Conservation (phyloP, 2,888 invertebrate genomes). For the Apodemia hepburni region DNA sequence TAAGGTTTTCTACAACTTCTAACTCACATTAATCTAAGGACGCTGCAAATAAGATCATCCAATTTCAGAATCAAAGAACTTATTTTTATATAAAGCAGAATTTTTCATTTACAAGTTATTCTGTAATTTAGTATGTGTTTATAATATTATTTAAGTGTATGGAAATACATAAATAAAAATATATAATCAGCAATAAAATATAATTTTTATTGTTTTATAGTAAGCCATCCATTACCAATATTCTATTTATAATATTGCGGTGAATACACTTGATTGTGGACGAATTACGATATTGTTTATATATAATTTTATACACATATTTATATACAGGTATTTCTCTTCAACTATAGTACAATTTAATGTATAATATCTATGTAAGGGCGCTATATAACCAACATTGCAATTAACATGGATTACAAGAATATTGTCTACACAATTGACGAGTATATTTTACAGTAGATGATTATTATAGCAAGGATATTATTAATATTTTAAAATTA, state of each 20-base stretch:
- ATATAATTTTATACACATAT: conserved; percentile 35
- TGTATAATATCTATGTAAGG: conserved; percentile 10
- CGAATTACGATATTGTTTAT: conserved; percentile 58
- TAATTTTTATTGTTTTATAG: too few relatives aligned
- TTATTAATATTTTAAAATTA: not conserved
- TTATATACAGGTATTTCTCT: conserved; percentile 32
- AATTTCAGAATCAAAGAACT: too few relatives aligned
- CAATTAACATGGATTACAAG: not conserved
- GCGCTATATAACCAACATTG: conserved; percentile 8
- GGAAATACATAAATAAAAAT: too few relatives aligned
- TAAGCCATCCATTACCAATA: conserved; percentile 23
- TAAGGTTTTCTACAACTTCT: too few relatives aligned
- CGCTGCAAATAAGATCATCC: too few relatives aligned
- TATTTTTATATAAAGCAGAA: too few relatives aligned
- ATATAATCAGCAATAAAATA: too few relatives aligned
- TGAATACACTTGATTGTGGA: conserved; percentile 56
- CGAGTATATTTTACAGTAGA: conserved; percentile 31
- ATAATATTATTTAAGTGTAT: too few relatives aligned
- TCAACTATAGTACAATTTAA: conserved; percentile 21
- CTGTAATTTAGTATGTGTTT: too few relatives aligned
- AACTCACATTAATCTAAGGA: too few relatives aligned
- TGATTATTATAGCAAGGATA: conserved; percentile 18
- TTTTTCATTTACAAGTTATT: too few relatives aligned
- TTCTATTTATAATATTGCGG: conserved; percentile 35
- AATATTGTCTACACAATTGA: conserved; percentile 74